Conservation (phyloP, 1,140 invertebrate genomes). For the Plodia interpunctella region DNA sequence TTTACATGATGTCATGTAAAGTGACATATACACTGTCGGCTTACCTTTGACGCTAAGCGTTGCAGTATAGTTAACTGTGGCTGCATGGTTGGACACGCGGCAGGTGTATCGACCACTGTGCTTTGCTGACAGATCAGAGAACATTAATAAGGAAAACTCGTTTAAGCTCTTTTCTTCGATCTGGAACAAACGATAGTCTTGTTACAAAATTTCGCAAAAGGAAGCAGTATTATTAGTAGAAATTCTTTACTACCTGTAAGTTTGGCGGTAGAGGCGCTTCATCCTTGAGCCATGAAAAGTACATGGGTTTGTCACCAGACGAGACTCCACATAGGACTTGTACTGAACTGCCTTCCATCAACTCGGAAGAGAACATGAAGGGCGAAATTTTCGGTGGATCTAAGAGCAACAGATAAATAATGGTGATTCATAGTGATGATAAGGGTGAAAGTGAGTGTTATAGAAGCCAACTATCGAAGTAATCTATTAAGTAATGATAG, state of each 20-base stretch:
- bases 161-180: constrained; percentile 82
- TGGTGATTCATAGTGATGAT: constrained; percentile 1
- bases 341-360: constrained; percentile 90
- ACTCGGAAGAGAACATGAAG: constrained; percentile 88
- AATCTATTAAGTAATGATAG: not conserved
- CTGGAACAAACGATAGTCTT: constrained; percentile 38
- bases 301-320: constrained; percentile 89
- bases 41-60: constrained; percentile 86
- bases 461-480: not conserved
- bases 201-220: constrained; percentile 17
- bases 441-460: not conserved
- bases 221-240: not conserved
- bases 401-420: constrained; percentile 24
- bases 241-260: constrained; percentile 72
- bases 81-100: constrained; percentile 86
- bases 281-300: constrained; percentile 90
- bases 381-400: constrained; percentile 86
- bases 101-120: constrained; percentile 90
- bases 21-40: too few species aligned
- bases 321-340: constrained; percentile 90
- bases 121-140: constrained; percentile 80
- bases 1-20: too few species aligned
- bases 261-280: constrained; percentile 79
- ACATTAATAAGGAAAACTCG: constrained; percentile 83
- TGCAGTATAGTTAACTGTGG: constrained; percentile 85